Percentiles rank a stretch among this genome's conserved stretches.
Evolutionary conservation across 2,888 invertebrate species (phyloP).

Genomic region (Tridacna crocea): DNA sequence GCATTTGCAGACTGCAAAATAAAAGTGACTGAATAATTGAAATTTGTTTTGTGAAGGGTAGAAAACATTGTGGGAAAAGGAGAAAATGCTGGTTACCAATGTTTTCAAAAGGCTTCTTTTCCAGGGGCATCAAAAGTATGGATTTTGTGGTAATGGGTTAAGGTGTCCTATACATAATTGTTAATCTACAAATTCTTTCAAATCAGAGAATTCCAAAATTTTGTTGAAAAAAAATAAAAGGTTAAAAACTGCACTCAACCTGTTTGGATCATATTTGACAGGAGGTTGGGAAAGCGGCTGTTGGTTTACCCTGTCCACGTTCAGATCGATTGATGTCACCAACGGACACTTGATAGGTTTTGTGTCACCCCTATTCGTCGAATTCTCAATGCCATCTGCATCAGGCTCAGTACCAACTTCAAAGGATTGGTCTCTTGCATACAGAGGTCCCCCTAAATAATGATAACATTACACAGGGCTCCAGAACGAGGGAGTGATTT

Average conservation of each 20-base stretch:
- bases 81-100: too few species aligned
- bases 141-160: too few species aligned
- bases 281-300: constrained; percentile 63
- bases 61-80: too few species aligned
- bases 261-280: constrained; percentile 71
- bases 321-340: neutral
- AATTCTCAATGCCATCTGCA: neutral
- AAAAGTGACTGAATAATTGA: too few species aligned
- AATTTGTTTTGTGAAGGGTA: too few species aligned
- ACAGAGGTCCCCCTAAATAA: constrained; percentile 13
- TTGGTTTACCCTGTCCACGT: constrained; percentile 71
- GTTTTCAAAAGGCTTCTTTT: too few species aligned
- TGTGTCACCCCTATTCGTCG: neutral
- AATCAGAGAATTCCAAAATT: neutral
- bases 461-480: neutral
- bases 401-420: neutral
- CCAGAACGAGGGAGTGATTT: too few species aligned
- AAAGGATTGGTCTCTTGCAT: constrained; percentile 2
- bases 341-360: neutral
- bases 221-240: neutral
- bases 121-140: too few species aligned
- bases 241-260: constrained; percentile 41
- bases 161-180: too few species aligned
- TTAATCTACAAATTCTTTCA: too few species aligned
- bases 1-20: too few species aligned